phyloP scores from a whole-genome alignment of 2,888 invertebrate genomes.

The Hecatera dysodea region DNA sequence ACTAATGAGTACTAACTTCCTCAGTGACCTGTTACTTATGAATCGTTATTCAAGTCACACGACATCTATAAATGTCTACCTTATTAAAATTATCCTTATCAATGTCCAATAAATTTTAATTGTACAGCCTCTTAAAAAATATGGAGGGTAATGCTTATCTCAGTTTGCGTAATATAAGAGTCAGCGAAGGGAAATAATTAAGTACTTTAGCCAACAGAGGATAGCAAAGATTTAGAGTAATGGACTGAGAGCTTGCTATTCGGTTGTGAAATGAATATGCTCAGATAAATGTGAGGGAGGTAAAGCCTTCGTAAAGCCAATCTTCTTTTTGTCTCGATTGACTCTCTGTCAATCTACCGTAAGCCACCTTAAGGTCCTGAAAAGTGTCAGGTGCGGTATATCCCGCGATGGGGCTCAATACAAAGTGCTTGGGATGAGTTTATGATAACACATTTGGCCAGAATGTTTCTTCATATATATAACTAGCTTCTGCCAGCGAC shows the following conservation, averaged over 20 bases:
- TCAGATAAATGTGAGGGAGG: neutral
- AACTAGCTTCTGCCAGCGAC: too few relatives aligned
- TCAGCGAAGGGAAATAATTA: slow-evolving; percentile 55
- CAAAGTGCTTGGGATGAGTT: too few relatives aligned
- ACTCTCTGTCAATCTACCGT: too few relatives aligned
- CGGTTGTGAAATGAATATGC: neutral
- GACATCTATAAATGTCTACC: slow-evolving; percentile 23
- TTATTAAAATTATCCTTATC: slow-evolving; percentile 53
- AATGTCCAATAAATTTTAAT: slow-evolving; percentile 54
- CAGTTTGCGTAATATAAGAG: slow-evolving; percentile 48
- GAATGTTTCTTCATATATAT: too few relatives aligned
- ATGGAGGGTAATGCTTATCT: slow-evolving; percentile 54
- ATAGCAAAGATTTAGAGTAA: slow-evolving; percentile 1
- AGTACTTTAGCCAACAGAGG: slow-evolving; percentile 43
- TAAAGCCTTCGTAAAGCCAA: neutral
- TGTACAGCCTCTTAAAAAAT: slow-evolving; percentile 46
- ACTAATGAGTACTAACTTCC: too few relatives aligned
- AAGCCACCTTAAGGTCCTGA: too few relatives aligned
- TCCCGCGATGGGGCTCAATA: too few relatives aligned
- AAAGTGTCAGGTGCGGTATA: too few relatives aligned
- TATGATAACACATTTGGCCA: too few relatives aligned
- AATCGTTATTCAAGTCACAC: slow-evolving; percentile 32
- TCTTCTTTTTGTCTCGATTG: too few relatives aligned
- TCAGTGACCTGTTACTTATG: neutral
- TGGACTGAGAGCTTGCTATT: neutral